These are phyloP conservation scores for Eupleurogrammus muticus DNA, from an alignment of 2,797 vertebrate genomes.

Conservation along the genomic window DNA sequence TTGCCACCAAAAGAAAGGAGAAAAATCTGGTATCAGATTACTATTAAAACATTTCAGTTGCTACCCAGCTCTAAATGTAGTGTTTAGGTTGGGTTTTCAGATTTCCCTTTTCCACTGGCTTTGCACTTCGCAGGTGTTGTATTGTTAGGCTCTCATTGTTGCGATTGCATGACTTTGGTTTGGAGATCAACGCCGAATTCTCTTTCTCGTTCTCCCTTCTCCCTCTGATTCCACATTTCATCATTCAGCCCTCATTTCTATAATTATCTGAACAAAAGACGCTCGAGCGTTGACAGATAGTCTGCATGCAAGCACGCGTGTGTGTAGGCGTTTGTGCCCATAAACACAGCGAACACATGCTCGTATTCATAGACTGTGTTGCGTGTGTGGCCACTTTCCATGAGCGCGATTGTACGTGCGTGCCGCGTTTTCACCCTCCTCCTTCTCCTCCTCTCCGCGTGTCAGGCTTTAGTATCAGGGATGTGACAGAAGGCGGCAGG, in stretches of 20 bases:
- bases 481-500: constrained; percentile 68
- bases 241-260: constrained; percentile 65
- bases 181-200: constrained; percentile 27
- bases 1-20: neutral
- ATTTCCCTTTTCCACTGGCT: neutral
- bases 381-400: constrained; percentile 28
- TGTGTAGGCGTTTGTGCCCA: constrained; percentile 52
- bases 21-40: neutral
- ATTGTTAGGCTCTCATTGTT: constrained; percentile 1
- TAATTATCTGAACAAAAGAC: constrained; percentile 72
- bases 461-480: constrained; percentile 83
- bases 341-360: constrained; percentile 9
- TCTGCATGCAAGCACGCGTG: constrained; percentile 53
- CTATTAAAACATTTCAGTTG: neutral
- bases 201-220: constrained; percentile 8
- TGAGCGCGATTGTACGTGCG: constrained; percentile 6
- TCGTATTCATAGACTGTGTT: constrained; percentile 19
- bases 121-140: neutral
- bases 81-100: constrained; percentile 2
- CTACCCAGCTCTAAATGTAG: neutral
- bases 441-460: constrained; percentile 30
- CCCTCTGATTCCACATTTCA: constrained; percentile 50
- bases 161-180: constrained; percentile 25
- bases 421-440: constrained; percentile 25
- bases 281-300: constrained; percentile 57